Base-by-base conservation (phyloP, 2,797 vertebrate species). In the Crocodylus rhombifer region DNA sequence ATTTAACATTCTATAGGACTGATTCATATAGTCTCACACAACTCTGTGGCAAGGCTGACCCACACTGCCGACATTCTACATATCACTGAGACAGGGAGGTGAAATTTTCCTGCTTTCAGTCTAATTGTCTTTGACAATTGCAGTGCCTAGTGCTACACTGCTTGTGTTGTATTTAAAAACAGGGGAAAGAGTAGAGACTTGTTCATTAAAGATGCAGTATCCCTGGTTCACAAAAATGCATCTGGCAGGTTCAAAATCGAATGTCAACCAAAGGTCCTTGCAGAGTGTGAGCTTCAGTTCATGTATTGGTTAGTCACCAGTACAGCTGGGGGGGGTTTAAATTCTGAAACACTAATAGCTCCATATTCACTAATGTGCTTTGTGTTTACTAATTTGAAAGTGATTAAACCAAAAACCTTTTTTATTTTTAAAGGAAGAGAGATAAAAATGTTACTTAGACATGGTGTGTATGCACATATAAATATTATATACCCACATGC, bases 121-220 rank as follows among this genome's bases (percentile, higher is more conserved):
- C 97, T 98, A 98, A 98, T 98, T 98, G 98, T 98, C 98, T 98
- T 98, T 98, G 97, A 98, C 98, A 98, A 98, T 97, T 97, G 97
- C 97, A 98, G 98, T 96, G 97, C 97, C 97, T 98, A 95, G 96
- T 98, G 97, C 97, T 98, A 96, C 96, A 98, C 97, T 97, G 97
- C 98, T 98, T 98, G 97, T 98, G 98, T 98, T 98, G 98, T 98
- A 97, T 98, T 98, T 98, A 98, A 98, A 98, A 98, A 98, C 97
- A 98, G 96, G 96, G 96, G 97, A 97, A 98, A 98, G 97, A 97
- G 97, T 96, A 98, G 97, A 98, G 97, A 97, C 97, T 98, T 98
- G 96, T 98, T 98, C 98, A 98, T 98, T 98, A 98, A 98, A 98
- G 98, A 98, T 98, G 98, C 98, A 98, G 97, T 94, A 98, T 98